A percentile compares a stretch with the other conserved stretches of the same genome.
Evolutionary conservation across 2,797 vertebrate genomes (phyloP).

Genomic region (Chloroceryle inda): DNA sequence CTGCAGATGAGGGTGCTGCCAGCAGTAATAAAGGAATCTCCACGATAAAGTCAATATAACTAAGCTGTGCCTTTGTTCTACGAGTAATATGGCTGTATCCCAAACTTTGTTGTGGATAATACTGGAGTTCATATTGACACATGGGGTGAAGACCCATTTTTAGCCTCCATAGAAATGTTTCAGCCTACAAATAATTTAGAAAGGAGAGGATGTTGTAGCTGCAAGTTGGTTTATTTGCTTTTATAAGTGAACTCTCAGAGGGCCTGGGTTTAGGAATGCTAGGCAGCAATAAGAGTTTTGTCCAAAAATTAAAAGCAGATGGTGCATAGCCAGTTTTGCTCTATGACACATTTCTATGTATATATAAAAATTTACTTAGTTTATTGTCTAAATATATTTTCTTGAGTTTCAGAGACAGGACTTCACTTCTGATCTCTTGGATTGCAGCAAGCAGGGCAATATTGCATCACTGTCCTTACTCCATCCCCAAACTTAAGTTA

Average conservation of each 20-base stretch:
- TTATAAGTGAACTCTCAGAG: neutral
- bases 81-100: neutral
- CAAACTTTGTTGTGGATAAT: neutral
- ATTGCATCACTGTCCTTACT: neutral
- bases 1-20: neutral
- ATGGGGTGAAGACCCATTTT: neutral
- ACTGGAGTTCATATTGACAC: neutral
- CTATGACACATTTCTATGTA: neutral
- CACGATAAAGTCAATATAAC: neutral
- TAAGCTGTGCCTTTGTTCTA: neutral
- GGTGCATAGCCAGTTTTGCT: neutral
- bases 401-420: neutral
- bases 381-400: neutral
- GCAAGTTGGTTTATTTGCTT: conserved; percentile 11
- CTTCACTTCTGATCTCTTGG: neutral
- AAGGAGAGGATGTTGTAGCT: neutral
- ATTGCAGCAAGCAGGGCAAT: neutral
- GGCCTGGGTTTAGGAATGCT: neutral
- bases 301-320: conserved; percentile 30
- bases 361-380: neutral
- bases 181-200: neutral
- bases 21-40: neutral
- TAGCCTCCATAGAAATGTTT: neutral
- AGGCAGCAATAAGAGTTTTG: neutral
- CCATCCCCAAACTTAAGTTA: neutral